Evolutionary conservation across 2,888 invertebrate species (phyloP), one percentile per base, ranked within the genome.

Genomic region (Resseliella maxima): DNA sequence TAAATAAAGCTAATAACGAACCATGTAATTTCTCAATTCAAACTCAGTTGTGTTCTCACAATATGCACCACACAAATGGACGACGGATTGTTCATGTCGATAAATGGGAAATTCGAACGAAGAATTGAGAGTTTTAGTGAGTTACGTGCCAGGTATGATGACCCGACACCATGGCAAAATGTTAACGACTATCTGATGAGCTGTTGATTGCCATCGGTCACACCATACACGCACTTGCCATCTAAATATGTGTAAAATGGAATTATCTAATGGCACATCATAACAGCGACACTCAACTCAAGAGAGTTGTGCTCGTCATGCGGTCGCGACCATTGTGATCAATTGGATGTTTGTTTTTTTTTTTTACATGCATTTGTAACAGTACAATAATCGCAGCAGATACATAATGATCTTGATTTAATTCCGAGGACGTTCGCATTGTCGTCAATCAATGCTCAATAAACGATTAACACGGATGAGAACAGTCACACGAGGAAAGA

Each of bases 181-280:
- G 72, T 35, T 72, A 72, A 72, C 72, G 31, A 72, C 72, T 72
- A 72, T 72, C 72, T 72, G 72, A 72, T 31, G 72, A 72, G 72
- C 31, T 72, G 72, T 72, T 72, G 72, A 72, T 72, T 72, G 31
- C 5, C 31, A 50, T 72, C 72, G 31, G 59, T 27, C 27, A 5
- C 27, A 35, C 10, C 12, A 31, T 72, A 35, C 15, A 72, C 72
- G 31, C 31, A 31, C 15, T 27, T 12, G 12, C 0, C 12, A 15
- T 27, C 27, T 35, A 72, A 72, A 35, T 35, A 72, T 72, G 72
- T 72, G 31, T 72, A 15, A 72, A 72, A 72, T 72, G 35, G 15
- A 31, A 72, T 72, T 72, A 72, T 72, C 72, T 15, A 72, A 72
- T 31, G 5, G 24, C 41, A 8, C 41, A n/a, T n/a, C 41, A 41